Evolutionary conservation across 1,140 invertebrate genomes (phyloP).

Genomic region (Spodoptera litura): DNA sequence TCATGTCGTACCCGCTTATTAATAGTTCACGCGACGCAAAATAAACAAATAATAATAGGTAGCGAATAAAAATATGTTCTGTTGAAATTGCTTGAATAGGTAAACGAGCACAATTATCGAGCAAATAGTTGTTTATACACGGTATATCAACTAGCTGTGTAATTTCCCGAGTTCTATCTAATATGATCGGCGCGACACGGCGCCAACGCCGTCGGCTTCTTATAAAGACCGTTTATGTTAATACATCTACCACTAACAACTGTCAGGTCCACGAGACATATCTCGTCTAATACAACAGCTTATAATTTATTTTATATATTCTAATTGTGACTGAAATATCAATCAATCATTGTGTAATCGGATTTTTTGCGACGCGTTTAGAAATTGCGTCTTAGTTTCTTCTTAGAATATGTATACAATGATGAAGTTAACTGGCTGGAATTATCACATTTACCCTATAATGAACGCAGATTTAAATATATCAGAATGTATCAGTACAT

Average conservation of each 20-base stretch:
- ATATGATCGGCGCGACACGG: conserved; percentile 76
- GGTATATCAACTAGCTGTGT: conserved; percentile 77
- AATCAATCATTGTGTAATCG: conserved; percentile 68
- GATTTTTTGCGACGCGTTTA: conserved; percentile 55
- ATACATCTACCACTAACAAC: conserved; percentile 69
- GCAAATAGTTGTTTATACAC: conserved; percentile 71
- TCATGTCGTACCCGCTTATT: conserved; percentile 33
- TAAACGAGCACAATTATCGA: conserved; percentile 74
- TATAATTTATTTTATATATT: conserved; percentile 81
- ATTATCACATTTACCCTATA: neutral
- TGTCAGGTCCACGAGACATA: conserved; percentile 59
- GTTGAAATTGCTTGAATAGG: conserved; percentile 62
- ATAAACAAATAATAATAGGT: conserved; percentile 46
- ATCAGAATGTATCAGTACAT: too few relatives aligned
- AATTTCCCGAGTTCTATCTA: conserved; percentile 80
- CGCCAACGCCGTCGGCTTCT: conserved; percentile 75
- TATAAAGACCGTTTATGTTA: conserved; percentile 78
- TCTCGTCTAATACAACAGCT: conserved; percentile 71
- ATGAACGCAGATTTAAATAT: too few relatives aligned
- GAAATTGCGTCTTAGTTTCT: conserved; percentile 43
- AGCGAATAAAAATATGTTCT: conserved; percentile 51
- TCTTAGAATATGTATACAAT: conserved; percentile 17
- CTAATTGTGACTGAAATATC: conserved; percentile 72
- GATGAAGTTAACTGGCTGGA: conserved; percentile 23
- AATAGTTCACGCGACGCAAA: conserved; percentile 41